Base-by-base conservation (phyloP, 2,888 invertebrate species). In the Epinotia ramella region DNA sequence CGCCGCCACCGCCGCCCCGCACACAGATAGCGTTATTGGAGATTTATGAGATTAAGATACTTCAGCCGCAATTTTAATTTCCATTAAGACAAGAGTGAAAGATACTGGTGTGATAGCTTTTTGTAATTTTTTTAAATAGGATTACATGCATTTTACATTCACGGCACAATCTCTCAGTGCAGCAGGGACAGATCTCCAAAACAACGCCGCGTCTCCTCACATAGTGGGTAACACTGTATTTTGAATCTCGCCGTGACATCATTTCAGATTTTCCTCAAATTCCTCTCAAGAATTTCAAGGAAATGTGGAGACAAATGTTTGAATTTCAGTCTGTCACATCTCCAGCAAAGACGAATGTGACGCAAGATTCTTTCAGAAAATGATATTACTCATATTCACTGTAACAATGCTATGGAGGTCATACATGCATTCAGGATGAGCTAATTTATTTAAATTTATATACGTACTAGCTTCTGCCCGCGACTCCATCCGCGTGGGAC, bases 11-110 rank as follows among this genome's bases (percentile, higher is more conserved):
- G 5, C 16, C 16, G 5, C 16, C 16, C 53, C 7, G 53, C 5
- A n/a, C n/a, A 53, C n/a, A n/a, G 53, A 53, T 53, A 53, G n/a
- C 53, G 53, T n/a, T 53, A 53, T 53, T 53, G 53, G 53, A 53
- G 53, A 53, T 53, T 53, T 53, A 53, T 53, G 53, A 53, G 53
- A 53, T 53, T n/a, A 53, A 53, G 53, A 53, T n/a, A 53, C 53
- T 53, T 53, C n/a, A 53, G 4, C n/a, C 53, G 7, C 53, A n/a
- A 6, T 53, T 53, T 53, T n/a, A 53, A 53, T 53, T 49, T 16
- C 6, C 49, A 49, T 5, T 53, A 53, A 53, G 7, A n/a, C 53
- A 53, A 53, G 53, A 7, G 53, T 53, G 53, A 53, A 53, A 53
- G 53, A 53, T n/a, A 53, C 13, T 13, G 49, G 49, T 49, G 49